Percentiles rank a stretch among this genome's conserved stretches.
Conservation (phyloP, 2,113 vertebrate species). For the Lethenteron reissneri region DNA sequence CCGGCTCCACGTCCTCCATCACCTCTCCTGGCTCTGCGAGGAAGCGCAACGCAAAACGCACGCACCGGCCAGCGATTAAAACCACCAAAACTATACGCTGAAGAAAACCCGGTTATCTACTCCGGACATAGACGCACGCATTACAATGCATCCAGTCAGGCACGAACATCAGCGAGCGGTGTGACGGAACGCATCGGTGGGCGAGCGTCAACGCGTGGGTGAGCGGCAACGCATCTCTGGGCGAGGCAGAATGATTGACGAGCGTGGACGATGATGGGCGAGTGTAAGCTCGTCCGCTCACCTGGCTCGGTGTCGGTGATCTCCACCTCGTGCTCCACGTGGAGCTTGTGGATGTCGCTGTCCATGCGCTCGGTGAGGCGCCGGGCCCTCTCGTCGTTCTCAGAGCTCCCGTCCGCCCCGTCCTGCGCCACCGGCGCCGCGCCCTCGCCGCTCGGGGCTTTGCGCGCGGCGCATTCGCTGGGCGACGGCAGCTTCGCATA, state of each 20-base stretch:
- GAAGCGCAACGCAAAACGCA: not conserved
- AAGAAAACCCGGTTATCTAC: too few relatives aligned
- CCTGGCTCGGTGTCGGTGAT: not conserved
- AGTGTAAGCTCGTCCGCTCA: not conserved
- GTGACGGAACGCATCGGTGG: too few relatives aligned
- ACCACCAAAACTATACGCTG: too few relatives aligned
- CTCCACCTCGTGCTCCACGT: conserved; percentile 4
- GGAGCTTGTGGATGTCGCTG: not conserved
- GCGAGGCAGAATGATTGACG: too few relatives aligned
- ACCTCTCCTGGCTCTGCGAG: conserved; percentile 27
- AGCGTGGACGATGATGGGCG: too few relatives aligned
- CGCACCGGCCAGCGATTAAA: too few relatives aligned
- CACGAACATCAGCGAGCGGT: too few relatives aligned
- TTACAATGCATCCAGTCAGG: too few relatives aligned
- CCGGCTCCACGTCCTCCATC: conserved; percentile 28
- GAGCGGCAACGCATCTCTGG: too few relatives aligned
- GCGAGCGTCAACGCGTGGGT: too few relatives aligned
- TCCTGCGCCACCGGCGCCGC: not conserved
- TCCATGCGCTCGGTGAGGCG: not conserved
- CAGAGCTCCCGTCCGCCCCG: not conserved
- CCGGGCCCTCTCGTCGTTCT: conserved; percentile 1
- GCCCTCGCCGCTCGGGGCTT: conserved; percentile 9
- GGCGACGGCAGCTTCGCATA: conserved; percentile 29
- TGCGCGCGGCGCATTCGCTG: conserved; percentile 12
- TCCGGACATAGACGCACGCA: too few relatives aligned